phyloP scores from a whole-genome alignment of 2,888 invertebrate species.

The Aspidiotus rigidus region DNA sequence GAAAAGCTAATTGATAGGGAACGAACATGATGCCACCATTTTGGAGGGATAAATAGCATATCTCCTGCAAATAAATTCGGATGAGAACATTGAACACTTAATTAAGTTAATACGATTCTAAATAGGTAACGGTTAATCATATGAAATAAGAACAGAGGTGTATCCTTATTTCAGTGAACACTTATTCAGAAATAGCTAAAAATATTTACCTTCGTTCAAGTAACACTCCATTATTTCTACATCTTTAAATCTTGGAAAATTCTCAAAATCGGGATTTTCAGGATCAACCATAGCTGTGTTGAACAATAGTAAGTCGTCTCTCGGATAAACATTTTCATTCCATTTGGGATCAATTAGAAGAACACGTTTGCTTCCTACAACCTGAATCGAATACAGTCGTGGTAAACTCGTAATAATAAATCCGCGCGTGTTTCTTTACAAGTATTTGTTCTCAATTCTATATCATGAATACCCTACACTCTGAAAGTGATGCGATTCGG shows the following conservation, averaged over 20 bases:
- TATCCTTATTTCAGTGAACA: too few relatives aligned
- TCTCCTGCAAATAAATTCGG: constrained; percentile 52
- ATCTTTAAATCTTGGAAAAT: constrained; percentile 60
- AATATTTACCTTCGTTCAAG: constrained; percentile 49
- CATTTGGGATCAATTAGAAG: constrained; percentile 68
- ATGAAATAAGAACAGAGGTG: too few relatives aligned
- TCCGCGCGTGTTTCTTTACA: not conserved
- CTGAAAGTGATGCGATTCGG: not conserved
- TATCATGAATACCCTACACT: not conserved
- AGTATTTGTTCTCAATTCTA: constrained; percentile 12
- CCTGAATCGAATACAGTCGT: constrained; percentile 45
- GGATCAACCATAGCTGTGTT: constrained; percentile 92
- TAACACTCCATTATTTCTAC: constrained; percentile 59
- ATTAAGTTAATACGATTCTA: too few relatives aligned
- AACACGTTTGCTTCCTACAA: constrained; percentile 82
- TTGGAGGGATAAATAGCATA: constrained; percentile 86
- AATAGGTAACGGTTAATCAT: too few relatives aligned
- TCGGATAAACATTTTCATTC: constrained; percentile 65
- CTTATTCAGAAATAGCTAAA: too few relatives aligned
- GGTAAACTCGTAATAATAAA: not conserved
- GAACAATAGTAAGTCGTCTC: constrained; percentile 61
- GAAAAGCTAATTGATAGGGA: constrained; percentile 85
- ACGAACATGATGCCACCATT: constrained; percentile 95
- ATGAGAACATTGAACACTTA: not conserved
- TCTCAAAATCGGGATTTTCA: constrained; percentile 58